Percentiles rank a stretch among this genome's conserved stretches.
Evolutionary conservation across 2,888 invertebrate genomes (phyloP).

Genomic region (Tinea pellionella): DNA sequence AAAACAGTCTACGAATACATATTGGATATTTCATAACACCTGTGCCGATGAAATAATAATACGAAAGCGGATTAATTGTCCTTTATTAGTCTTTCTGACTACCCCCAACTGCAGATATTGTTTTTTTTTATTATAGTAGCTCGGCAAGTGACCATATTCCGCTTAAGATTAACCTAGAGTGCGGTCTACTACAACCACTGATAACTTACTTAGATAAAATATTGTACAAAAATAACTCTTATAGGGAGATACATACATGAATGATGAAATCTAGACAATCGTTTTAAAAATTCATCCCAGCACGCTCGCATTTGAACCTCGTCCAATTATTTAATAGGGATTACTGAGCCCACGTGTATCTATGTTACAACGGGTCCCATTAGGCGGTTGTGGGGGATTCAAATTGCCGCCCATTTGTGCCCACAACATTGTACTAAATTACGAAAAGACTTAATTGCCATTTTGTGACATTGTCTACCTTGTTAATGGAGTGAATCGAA

Average conservation of each 20-base stretch:
- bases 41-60: background rate
- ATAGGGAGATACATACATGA: too few species aligned
- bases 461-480: constrained; percentile 11
- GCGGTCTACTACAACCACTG: too few species aligned
- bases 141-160: too few species aligned
- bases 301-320: constrained; percentile 13
- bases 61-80: background rate
- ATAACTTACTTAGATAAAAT: too few species aligned
- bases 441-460: constrained; percentile 17
- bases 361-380: constrained; percentile 20
- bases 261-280: background rate
- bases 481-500: background rate
- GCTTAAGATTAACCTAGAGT: too few species aligned
- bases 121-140: too few species aligned
- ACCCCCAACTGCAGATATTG: too few species aligned
- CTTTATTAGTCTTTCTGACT: background rate
- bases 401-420: constrained; percentile 15
- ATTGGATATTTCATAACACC: background rate
- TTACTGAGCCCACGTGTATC: constrained; percentile 19
- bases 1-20: background rate
- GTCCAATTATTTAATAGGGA: constrained; percentile 22
- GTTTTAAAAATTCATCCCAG: background rate
- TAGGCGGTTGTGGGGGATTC: constrained; percentile 18
- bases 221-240: too few species aligned
- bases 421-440: constrained; percentile 12